Evolutionary conservation across 2,797 vertebrate genomes (phyloP).

Genomic region (Phylloscopus collybita): DNA sequence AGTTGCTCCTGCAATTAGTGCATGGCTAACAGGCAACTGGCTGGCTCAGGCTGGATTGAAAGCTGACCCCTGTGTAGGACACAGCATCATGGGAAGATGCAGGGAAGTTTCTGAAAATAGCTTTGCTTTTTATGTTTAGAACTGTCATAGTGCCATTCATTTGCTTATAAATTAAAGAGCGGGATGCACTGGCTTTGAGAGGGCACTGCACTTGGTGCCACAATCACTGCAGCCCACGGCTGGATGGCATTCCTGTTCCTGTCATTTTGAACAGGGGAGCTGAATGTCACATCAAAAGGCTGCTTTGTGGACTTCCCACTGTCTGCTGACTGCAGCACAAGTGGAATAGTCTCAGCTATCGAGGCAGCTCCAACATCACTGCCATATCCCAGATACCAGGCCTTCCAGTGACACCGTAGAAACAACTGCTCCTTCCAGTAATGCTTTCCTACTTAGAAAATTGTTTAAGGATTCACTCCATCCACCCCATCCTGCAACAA

Average conservation of each 20-base stretch:
- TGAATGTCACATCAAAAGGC: not conserved
- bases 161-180: not conserved
- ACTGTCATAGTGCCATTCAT: not conserved
- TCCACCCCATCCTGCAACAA: constrained; percentile 2
- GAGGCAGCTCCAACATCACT: accelerated
- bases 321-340: not conserved
- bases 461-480: constrained; percentile 6
- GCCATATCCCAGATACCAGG: not conserved
- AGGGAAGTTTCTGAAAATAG: not conserved
- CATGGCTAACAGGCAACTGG: not conserved
- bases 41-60: not conserved
- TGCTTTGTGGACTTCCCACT: not conserved
- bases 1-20: not conserved
- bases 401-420: not conserved
- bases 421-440: not conserved
- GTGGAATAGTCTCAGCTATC: not conserved
- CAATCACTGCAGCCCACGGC: not conserved
- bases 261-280: not conserved
- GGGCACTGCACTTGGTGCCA: accelerated
- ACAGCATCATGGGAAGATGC: accelerated
- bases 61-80: not conserved
- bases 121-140: not conserved
- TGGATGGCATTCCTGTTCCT: not conserved
- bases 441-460: not conserved
- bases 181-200: not conserved